Evolutionary conservation across 2,797 vertebrate species (phyloP), one percentile per base, ranked within the genome.

Genomic region (Leptatherina wallacei): DNA sequence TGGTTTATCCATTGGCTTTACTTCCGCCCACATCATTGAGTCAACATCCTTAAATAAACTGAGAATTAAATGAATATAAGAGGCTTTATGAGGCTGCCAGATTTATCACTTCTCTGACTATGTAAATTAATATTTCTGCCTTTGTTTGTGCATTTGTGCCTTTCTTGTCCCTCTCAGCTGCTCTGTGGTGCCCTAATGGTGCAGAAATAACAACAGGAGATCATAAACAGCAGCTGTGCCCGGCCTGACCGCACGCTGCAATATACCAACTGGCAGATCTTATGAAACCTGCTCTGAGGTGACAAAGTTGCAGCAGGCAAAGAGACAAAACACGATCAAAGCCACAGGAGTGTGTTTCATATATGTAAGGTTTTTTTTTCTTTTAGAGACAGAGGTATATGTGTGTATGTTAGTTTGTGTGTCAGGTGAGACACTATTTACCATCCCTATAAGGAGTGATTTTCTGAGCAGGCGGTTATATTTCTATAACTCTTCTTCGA

Each of bases 201-300:
- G 68, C 79, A 85, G 79, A 69, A 87, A 75, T 74, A 88, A 87
- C 86, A 91, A 87, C 89, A 87, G 85, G 83, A 83, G 78, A 88
- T 88, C 88, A 80, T 73, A 90, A 88, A 88, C 73, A 86, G 88
- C 91, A 91, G 91, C 90, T 90, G 90, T 87, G 90, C 69, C 77
- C 36, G 55, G 77, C 83, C 83, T 81, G 85, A 83, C 78, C 84
- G 74, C 78, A 85, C 87, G 60, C 61, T 38, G 66, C 74, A 67
- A 70, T 77, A 49, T 33, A 77, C 60, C 83, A 62, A 58, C 40
- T 13, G 18, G 35, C 44, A 4, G 29, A 66, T 74, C 70, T 63
- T 18, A 73, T 63, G 66, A 81, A 84, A 69, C 52, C 22, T 58
- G 42, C 65, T 61, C 29, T 33, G 6, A 77, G 77, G 75, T 75